Evolutionary conservation across 2,888 invertebrate species (phyloP).

Genomic region (Hirtodrosophila cameraria): DNA sequence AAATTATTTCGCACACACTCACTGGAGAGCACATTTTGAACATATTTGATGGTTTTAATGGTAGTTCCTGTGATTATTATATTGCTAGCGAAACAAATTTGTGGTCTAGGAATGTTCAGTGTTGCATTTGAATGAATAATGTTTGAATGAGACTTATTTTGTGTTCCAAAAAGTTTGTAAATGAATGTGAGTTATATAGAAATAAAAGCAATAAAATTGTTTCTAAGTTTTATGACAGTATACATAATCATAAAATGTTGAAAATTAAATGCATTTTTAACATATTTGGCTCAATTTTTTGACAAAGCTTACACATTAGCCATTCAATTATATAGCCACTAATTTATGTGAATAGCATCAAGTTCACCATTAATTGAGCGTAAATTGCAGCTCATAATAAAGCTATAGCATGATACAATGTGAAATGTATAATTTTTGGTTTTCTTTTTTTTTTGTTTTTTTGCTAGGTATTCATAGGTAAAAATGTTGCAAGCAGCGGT

Average conservation of each 20-base stretch:
- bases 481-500: not conserved
- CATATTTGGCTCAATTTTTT: not conserved
- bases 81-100: conserved; percentile 8
- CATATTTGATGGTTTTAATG: no score
- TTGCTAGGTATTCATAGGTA: not conserved
- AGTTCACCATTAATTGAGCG: conserved; percentile 66
- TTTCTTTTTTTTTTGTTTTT: not conserved
- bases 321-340: conserved; percentile 26
- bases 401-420: conserved; percentile 45
- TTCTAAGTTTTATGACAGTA: no score
- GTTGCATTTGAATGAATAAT: not conserved
- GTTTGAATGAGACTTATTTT: no score
- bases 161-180: no score
- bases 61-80: conserved; percentile 3
- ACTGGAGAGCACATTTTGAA: no score
- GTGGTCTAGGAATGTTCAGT: not conserved
- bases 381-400: conserved; percentile 62
- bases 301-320: conserved; percentile 19
- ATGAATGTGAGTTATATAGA: no score
- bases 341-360: conserved; percentile 43
- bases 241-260: no score
- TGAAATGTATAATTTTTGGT: conserved; percentile 30
- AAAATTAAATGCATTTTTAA: not conserved
- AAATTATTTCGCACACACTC: not conserved
- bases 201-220: no score